Base-by-base conservation (phyloP, 1,140 invertebrate species). In the Mercenaria mercenaria region DNA sequence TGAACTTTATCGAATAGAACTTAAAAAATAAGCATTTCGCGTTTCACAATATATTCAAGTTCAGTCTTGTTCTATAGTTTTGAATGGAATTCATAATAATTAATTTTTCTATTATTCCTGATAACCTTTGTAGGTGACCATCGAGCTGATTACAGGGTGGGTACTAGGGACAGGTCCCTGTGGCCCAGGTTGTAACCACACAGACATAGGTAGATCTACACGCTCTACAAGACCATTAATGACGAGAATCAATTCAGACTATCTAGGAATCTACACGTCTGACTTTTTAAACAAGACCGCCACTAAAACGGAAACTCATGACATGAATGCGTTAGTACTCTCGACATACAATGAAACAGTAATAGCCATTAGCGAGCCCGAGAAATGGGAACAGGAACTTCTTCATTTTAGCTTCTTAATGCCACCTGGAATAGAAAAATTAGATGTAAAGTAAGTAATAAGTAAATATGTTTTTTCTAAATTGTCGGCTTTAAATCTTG, bases 101-200 rank as follows among this genome's bases (percentile, higher is more conserved):
- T n/a, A n/a, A n/a, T n/a, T n/a, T n/a, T n/a, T n/a, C n/a, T n/a
- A n/a, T n/a, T n/a, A n/a, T n/a, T n/a, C n/a, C n/a, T n/a, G n/a
- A n/a, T n/a, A n/a, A n/a, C n/a, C n/a, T n/a, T n/a, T n/a, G n/a
- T 37, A 80, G 76, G 76, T 56, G n/a, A 50, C 23, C 15, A 56
- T 80, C 29, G 76, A 80, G n/a, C 50, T 83, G 34, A 29, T 83
- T 0, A 67, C 81, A 1, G 81, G 81, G 0, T 83, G 81, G 81
- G 81, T 83, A 10, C 41, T 83, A 4, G 81, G 81, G 8, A 83
- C 13, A 64, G 81, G 81, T 39, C 81, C 81, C 8, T 83, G 81
- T 50, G 81, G 81, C n/a, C 41, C 56, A 69, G 34, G 23, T 20
- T 83, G 81, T 50, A 67, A 0, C 47, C 29, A 37, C 0, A 8